Conservation (phyloP, 2,797 vertebrate species). For the Strix occidentalis region DNA sequence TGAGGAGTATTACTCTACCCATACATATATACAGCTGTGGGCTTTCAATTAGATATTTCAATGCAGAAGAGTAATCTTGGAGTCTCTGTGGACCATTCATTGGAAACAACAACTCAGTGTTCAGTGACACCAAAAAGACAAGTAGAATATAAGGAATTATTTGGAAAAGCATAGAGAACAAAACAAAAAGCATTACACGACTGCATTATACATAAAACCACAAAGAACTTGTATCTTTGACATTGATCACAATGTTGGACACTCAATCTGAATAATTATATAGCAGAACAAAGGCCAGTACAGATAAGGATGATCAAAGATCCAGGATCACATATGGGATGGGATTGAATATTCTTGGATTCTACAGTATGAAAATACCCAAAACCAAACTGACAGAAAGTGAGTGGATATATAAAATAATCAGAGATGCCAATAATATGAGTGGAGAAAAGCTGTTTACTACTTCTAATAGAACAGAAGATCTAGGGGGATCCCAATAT, state of each 20-base stretch:
- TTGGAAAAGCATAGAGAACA: not conserved
- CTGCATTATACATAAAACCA: not conserved
- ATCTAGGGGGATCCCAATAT: fast-evolving
- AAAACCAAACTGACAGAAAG: not conserved
- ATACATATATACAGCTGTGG: not conserved
- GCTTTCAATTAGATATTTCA: not conserved
- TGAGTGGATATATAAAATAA: not conserved
- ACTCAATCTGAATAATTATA: not conserved
- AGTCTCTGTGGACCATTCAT: not conserved
- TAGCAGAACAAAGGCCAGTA: not conserved
- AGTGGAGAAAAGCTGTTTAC: not conserved
- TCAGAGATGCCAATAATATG: not conserved
- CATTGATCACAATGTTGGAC: not conserved
- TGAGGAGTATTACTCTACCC: not conserved
- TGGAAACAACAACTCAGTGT: not conserved
- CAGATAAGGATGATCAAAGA: not conserved
- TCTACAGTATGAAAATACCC: too few relatives aligned
- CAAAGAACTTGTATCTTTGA: not conserved
- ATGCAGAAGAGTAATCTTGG: not conserved
- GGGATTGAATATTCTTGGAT: not conserved
- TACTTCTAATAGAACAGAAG: not conserved
- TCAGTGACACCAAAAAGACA: not conserved
- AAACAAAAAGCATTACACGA: not conserved
- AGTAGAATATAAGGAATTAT: not conserved
- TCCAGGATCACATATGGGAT: not conserved